Base-by-base conservation (phyloP, 2,113 vertebrate genomes). In the Siniperca chuatsi region DNA sequence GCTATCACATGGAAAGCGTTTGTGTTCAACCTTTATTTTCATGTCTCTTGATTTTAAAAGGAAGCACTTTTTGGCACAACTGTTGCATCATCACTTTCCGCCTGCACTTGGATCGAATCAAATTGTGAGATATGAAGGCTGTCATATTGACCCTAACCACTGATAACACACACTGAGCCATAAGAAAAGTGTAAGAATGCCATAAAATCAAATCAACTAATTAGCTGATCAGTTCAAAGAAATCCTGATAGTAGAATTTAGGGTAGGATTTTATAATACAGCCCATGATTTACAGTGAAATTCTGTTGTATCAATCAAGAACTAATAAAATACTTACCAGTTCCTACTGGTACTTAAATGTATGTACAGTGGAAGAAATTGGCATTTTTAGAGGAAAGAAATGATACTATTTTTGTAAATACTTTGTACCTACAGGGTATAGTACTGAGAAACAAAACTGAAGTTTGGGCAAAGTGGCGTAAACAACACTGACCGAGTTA, bases 51-150 rank as follows among this genome's bases (percentile, higher is more conserved):
- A 21, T 11, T 64, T 16, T 15, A 33, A 61, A 33, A 33, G 60
- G 29, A 8, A 62, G n/a, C 12, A 35, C 42, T 9, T 40, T 21
- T 23, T 40, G 21, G 21, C 7, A 15, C 42, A 35, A 2, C 18
- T 57, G 37, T 25, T 20, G 10, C 11, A 55, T 78, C 11, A 21
- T 44, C 37, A 46, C 42, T 74, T 20, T 40, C 8, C 15, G 40
- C 5, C 66, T 25, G 55, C 33, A 62, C 67, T 62, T 71, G 48
- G 23, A 71, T 70, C 21, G 62, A 66, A 71, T 70, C 29, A 52
- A 66, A 42, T 42, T 42, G 35, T 15, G 48, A 20, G 8, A 42
- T 12, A 66, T 0, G 10, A 10, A 21, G 9, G 62, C 35, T 40
- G 20, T 40, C 33, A 25, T 8, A 8, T 37, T 71, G 33, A 71